Evolutionary conservation across 2,113 vertebrate species (phyloP).

Genomic region (Synodontis membranacea): DNA sequence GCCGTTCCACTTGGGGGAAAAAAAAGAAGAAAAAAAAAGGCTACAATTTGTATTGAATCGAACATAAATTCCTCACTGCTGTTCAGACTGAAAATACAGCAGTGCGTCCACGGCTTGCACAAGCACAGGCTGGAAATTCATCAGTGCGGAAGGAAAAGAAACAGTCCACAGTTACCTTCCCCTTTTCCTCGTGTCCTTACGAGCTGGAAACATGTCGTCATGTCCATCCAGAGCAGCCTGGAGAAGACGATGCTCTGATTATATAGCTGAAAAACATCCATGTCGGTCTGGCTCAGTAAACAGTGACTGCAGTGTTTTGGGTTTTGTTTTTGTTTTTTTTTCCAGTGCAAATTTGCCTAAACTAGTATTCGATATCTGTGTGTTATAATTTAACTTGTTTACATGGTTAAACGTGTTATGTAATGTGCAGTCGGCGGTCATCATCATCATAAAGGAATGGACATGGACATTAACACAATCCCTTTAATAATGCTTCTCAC

Average conservation of each 20-base stretch:
- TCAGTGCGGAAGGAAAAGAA: not conserved
- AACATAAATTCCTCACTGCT: not conserved
- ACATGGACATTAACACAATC: not conserved
- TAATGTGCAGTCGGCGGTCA: not conserved
- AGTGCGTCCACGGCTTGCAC: not conserved
- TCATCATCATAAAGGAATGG: not conserved
- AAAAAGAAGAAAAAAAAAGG: no score
- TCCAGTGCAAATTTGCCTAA: not conserved
- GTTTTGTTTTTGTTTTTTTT: not conserved
- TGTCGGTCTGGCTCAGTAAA: not conserved
- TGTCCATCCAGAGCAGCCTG: not conserved
- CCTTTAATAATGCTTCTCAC: slow-evolving; percentile 21
- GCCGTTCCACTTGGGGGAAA: not conserved
- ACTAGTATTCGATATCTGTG: not conserved
- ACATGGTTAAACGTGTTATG: slow-evolving; percentile 15
- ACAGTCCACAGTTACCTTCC: not conserved
- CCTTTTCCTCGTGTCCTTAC: no score
- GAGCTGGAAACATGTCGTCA: not conserved
- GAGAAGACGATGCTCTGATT: not conserved
- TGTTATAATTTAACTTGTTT: slow-evolving; percentile 12
- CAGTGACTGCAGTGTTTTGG: not conserved
- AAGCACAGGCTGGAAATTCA: not conserved
- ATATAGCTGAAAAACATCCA: not conserved
- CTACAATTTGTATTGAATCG: not conserved
- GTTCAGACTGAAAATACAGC: not conserved